Conservation (phyloP, 2,113 vertebrate species). For the Mungos mungo region DNA sequence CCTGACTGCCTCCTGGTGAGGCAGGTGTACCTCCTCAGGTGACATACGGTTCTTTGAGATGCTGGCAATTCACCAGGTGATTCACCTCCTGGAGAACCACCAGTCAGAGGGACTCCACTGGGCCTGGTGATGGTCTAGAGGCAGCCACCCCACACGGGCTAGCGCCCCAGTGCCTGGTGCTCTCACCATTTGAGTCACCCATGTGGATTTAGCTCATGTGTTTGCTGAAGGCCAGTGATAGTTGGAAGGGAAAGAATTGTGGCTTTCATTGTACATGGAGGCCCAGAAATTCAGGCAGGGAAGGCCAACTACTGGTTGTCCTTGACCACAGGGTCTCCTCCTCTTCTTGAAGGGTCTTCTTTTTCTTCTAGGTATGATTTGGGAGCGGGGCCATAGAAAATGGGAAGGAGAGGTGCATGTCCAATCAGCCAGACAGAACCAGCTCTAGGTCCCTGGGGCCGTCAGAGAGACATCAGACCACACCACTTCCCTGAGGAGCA, state of each 20-base stretch:
- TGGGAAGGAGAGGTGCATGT: not conserved
- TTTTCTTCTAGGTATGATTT: not conserved
- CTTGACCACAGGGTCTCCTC: not conserved
- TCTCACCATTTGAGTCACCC: not conserved
- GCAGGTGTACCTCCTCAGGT: not conserved
- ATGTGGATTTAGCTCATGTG: rapidly evolving
- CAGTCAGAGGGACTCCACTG: not conserved
- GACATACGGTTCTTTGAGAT: not conserved
- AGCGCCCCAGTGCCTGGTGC: too few relatives aligned
- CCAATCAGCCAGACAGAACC: not conserved
- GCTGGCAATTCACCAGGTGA: not conserved
- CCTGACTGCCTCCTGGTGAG: constrained; percentile 26
- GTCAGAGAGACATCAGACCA: not conserved
- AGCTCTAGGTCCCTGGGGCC: not conserved
- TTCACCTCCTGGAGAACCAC: not conserved
- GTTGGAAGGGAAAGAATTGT: not conserved
- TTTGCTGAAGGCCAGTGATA: not conserved
- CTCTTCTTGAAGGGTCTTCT: not conserved
- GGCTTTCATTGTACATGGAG: not conserved
- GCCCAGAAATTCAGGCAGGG: not conserved
- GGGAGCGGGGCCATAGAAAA: not conserved
- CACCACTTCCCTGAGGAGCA: not conserved
- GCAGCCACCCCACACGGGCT: rapidly evolving
- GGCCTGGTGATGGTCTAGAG: not conserved
- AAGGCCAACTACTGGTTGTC: not conserved